A percentile compares a stretch with the other conserved stretches of the same genome.
Conservation (phyloP, 2,113 vertebrate genomes). For the Chaetodon trifascialis region DNA sequence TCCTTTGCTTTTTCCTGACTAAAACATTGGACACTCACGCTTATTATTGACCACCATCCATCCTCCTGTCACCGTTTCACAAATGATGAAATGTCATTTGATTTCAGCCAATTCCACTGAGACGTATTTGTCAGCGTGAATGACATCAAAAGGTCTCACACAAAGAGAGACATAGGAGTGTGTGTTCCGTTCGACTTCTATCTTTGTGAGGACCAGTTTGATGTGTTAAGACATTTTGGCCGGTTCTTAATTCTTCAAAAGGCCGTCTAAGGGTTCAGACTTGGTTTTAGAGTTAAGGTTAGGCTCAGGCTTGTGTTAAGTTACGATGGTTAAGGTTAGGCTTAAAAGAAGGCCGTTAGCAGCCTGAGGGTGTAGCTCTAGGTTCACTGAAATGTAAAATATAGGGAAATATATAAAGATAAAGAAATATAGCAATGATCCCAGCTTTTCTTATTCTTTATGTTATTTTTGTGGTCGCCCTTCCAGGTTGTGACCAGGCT, state of each 20-base stretch:
- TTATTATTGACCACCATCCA: slow-evolving; percentile 54
- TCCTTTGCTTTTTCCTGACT: slow-evolving; percentile 17
- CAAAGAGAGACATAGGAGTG: background rate
- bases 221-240: background rate
- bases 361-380: no score
- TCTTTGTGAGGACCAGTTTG: background rate
- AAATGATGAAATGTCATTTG: slow-evolving; percentile 48
- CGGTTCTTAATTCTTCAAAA: background rate
- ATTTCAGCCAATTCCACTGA: slow-evolving; percentile 21
- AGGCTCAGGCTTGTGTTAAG: background rate
- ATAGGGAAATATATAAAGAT: no score
- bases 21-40: slow-evolving; percentile 16
- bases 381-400: no score
- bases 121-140: slow-evolving; percentile 29
- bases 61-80: slow-evolving; percentile 22
- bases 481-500: no score
- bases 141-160: slow-evolving; percentile 6
- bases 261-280: background rate
- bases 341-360: no score
- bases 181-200: background rate
- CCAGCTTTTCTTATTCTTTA: no score
- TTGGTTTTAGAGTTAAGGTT: background rate
- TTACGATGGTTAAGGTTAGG: background rate
- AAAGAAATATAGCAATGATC: no score
- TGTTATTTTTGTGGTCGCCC: no score